A percentile compares a stretch with the other conserved stretches of the same genome.
Evolutionary conservation across 2,888 invertebrate genomes (phyloP).

Genomic region (Anticlea derivata): DNA sequence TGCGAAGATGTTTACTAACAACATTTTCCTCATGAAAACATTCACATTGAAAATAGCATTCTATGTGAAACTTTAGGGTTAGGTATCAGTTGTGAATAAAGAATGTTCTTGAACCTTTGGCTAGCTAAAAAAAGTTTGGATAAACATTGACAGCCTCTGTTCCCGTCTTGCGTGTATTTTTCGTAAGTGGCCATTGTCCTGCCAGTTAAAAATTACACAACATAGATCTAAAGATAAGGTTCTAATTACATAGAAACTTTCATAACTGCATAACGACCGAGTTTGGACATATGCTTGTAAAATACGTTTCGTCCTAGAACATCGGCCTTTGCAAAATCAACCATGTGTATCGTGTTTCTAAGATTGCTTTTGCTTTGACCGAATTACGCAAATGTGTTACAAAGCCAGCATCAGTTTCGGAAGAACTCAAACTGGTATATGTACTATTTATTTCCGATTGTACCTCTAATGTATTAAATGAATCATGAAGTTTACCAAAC

Average conservation of each 20-base stretch:
- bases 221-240: slow-evolving; percentile 13
- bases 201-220: slow-evolving; percentile 10
- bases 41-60: slow-evolving; percentile 31
- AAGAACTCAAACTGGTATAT: slow-evolving; percentile 1
- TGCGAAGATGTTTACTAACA: slow-evolving; percentile 39
- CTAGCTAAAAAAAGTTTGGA: too few species aligned
- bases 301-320: slow-evolving; percentile 10
- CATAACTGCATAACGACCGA: slow-evolving; percentile 9
- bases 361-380: neutral
- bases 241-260: slow-evolving; percentile 6
- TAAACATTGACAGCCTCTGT: too few species aligned
- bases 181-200: slow-evolving; percentile 1
- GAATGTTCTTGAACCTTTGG: slow-evolving; percentile 16
- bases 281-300: slow-evolving; percentile 6
- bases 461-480: neutral
- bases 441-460: slow-evolving; percentile 4
- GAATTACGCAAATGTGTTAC: neutral
- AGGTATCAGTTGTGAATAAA: slow-evolving; percentile 4
- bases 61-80: neutral
- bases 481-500: neutral
- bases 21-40: slow-evolving; percentile 34
- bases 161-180: neutral
- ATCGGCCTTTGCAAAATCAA: neutral
- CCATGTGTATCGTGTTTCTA: neutral
- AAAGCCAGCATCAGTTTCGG: neutral